These are phyloP conservation scores for Pseudopleuronectes americanus DNA, from an alignment of 2,797 vertebrate species.

Conservation along the genomic window DNA sequence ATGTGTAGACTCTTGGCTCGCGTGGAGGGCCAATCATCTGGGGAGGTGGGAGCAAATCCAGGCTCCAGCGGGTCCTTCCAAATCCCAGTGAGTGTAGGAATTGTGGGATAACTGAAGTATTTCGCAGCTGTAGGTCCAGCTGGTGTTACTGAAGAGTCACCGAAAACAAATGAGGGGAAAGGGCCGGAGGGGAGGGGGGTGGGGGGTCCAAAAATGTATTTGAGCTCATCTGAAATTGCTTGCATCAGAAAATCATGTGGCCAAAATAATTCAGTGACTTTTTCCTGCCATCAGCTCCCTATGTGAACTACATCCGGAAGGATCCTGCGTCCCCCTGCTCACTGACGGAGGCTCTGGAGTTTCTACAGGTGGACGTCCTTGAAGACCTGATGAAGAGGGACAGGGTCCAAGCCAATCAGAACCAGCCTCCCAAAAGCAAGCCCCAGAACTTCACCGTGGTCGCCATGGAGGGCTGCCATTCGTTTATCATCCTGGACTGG, in stretches of 20 bases:
- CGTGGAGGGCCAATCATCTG: slow-evolving; percentile 56
- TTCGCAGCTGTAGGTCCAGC: slow-evolving; percentile 74
- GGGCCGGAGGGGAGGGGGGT: slow-evolving; percentile 20
- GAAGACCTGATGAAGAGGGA: slow-evolving; percentile 89
- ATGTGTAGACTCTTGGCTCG: slow-evolving; percentile 49
- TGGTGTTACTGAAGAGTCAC: slow-evolving; percentile 38
- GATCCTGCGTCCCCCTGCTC: slow-evolving; percentile 93
- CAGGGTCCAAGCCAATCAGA: slow-evolving; percentile 70
- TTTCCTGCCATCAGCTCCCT: slow-evolving; percentile 85
- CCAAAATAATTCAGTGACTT: background rate
- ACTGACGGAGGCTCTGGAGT: slow-evolving; percentile 95
- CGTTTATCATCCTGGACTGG: slow-evolving; percentile 98
- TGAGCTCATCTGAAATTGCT: background rate
- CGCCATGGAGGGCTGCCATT: slow-evolving; percentile 97
- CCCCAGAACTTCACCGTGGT: slow-evolving; percentile 95
- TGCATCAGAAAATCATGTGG: background rate
- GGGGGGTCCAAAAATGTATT: background rate
- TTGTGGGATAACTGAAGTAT: slow-evolving; percentile 66
- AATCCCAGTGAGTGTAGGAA: slow-evolving; percentile 62
- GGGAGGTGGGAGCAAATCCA: slow-evolving; percentile 58
- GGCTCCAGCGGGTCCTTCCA: slow-evolving; percentile 55
- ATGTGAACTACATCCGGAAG: slow-evolving; percentile 94
- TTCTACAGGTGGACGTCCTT: slow-evolving; percentile 94
- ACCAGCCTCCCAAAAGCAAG: slow-evolving; percentile 84
- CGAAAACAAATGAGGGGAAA: slow-evolving; percentile 41